Evolutionary conservation across 2,113 vertebrate species (phyloP).

Genomic region (Vidua chalybeata): DNA sequence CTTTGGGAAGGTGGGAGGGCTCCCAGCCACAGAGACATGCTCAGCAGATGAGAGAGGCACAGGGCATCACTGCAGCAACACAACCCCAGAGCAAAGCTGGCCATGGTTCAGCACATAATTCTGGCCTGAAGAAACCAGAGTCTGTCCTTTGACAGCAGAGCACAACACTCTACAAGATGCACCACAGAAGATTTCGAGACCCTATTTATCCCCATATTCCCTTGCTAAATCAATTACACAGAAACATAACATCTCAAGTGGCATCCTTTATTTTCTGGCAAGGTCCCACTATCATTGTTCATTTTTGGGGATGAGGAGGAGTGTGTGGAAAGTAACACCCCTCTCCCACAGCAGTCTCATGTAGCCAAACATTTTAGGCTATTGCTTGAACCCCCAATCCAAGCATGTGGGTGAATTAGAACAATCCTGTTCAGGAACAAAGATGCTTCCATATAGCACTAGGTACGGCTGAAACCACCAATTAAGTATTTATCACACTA

Average conservation of each 20-base stretch:
- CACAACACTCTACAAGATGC: neutral
- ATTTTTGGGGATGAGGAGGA: neutral
- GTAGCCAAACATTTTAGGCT: neutral
- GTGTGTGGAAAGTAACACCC: neutral
- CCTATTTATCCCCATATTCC: neutral
- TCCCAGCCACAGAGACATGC: neutral
- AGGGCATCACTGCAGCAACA: neutral
- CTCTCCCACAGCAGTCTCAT: neutral
- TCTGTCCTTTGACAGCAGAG: neutral
- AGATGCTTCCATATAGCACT: neutral
- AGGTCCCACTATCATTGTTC: neutral
- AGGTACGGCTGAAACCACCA: neutral
- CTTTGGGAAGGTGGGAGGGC: fast-evolving
- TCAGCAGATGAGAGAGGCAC: neutral
- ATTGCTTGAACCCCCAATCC: neutral
- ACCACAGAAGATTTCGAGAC: neutral
- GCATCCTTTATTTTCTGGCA: neutral
- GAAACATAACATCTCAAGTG: neutral
- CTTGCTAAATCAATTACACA: neutral
- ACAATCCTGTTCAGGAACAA: neutral
- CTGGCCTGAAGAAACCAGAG: neutral
- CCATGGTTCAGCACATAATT: neutral
- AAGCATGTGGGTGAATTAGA: neutral
- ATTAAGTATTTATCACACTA: neutral
- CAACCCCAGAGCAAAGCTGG: neutral